Percentiles rank a stretch among this genome's conserved stretches.
These are phyloP conservation scores for Scrobipalpa atriplicella DNA, from an alignment of 2,888 invertebrate genomes.

Conservation along the genomic window DNA sequence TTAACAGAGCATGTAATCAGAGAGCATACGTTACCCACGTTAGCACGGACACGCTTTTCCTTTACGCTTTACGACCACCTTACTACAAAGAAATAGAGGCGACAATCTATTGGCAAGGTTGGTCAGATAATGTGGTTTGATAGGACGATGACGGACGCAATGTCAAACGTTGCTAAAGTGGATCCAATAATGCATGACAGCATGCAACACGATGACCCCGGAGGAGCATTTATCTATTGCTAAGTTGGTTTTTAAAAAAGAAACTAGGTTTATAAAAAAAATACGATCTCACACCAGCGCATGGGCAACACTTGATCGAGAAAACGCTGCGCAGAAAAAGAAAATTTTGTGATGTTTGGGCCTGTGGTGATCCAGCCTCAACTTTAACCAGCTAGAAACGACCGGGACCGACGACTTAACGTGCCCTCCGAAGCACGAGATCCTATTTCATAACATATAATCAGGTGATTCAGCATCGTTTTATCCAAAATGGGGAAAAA, in stretches of 20 bases:
- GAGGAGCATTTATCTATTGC: slow-evolving; percentile 13
- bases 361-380: too few relatives aligned
- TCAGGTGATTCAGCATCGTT: too few relatives aligned
- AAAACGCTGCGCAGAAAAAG: too few relatives aligned
- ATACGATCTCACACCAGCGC: too few relatives aligned
- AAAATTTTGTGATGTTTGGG: too few relatives aligned
- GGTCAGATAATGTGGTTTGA: slow-evolving; percentile 12
- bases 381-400: too few relatives aligned
- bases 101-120: slow-evolving; percentile 24
- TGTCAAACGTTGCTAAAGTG: slow-evolving; percentile 37
- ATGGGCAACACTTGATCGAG: too few relatives aligned
- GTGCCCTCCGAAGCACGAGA: too few relatives aligned
- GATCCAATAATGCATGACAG: slow-evolving; percentile 31
- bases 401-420: too few relatives aligned
- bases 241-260: background rate
- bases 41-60: slow-evolving; percentile 33
- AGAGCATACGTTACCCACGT: slow-evolving; percentile 51
- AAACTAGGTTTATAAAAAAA: too few relatives aligned
- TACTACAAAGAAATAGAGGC: slow-evolving; percentile 34
- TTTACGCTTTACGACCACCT: slow-evolving; percentile 30
- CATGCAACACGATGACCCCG: slow-evolving; percentile 16
- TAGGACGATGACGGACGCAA: slow-evolving; percentile 47
- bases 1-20: slow-evolving; percentile 75
- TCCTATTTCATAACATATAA: too few relatives aligned
- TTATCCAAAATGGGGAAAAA: too few relatives aligned